Percentiles rank a stretch among this genome's conserved stretches.
These are phyloP conservation scores for Indri indri DNA, from an alignment of 2,113 vertebrate species.

Conservation along the genomic window DNA sequence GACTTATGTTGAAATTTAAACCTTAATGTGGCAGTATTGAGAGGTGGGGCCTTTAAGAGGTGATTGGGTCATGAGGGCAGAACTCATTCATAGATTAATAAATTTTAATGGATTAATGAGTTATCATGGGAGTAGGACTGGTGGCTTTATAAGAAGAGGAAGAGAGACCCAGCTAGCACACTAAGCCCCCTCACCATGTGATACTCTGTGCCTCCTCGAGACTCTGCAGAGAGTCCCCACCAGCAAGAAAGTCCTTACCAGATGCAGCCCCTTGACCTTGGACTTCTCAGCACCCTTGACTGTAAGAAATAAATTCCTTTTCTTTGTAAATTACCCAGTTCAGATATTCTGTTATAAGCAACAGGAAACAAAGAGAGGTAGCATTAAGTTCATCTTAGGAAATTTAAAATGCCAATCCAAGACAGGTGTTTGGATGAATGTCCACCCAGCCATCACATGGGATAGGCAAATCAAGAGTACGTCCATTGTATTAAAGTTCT, in stretches of 20 bases:
- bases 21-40: not conserved
- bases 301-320: not conserved
- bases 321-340: not conserved
- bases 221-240: not conserved
- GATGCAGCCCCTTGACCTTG: not conserved
- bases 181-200: not conserved
- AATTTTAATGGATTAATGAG: not conserved
- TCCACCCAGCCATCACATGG: not conserved
- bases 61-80: not conserved
- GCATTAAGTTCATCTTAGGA: not conserved
- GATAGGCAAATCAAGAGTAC: conserved; percentile 30
- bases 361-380: not conserved
- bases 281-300: not conserved
- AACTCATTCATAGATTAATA: not conserved
- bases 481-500: not conserved
- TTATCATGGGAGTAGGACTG: not conserved
- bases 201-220: not conserved
- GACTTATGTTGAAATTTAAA: not conserved
- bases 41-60: not conserved
- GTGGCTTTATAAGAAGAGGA: not conserved
- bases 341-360: not conserved
- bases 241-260: not conserved
- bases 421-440: not conserved
- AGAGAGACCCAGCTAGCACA: not conserved
- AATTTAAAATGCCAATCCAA: conserved; percentile 43